Base-by-base conservation (phyloP, 1,140 invertebrate species). In the Trigoniulus corallinus region DNA sequence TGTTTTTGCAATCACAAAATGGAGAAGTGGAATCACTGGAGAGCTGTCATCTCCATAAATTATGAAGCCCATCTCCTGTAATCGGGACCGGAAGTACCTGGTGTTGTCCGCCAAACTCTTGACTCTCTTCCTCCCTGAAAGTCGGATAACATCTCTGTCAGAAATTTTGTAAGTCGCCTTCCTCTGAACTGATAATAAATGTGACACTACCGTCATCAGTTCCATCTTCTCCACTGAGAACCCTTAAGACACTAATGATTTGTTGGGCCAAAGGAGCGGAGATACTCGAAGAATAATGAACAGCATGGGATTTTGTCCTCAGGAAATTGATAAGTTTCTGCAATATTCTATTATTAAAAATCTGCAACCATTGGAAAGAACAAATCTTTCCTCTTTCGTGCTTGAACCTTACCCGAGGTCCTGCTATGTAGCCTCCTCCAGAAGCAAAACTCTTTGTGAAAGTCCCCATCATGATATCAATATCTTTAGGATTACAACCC, bases 391-490 rank as follows among this genome's bases (percentile, higher is more conserved):
- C n/a, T n/a, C n/a, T n/a, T n/a, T n/a, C n/a, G n/a, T n/a, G n/a
- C n/a, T n/a, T n/a, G n/a, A n/a, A n/a, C n/a, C n/a, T n/a, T n/a
- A 83, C 81, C 72, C 83, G 84, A 43, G 75, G 71, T 47, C 94
- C 93, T 13, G 85, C 94, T 56, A 98, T 88, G 67, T 98, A 99
- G 13, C 95, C 95, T n/a, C 95, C 95, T 57, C 91, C 84, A 43
- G 88, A 83, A 44, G 88, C 92, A 72, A 98, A 98, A 67, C 84
- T 88, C 68, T 92, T 92, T 1, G 88, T 91, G 64, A 88, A 92
- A 4, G 88, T 92, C 48, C 95, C 95, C 95, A 99, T 98, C 26
- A 96, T 71, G 57, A 98, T 82, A 62, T 99, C 95, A 3, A 99
- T 76, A 61, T 98, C 87, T 20, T 71, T 72, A 1, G 92, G 81